Percentiles rank a stretch among this genome's conserved stretches.
phyloP scores from a whole-genome alignment of 1,140 invertebrate species.

The Probaryconus sp. region DNA sequence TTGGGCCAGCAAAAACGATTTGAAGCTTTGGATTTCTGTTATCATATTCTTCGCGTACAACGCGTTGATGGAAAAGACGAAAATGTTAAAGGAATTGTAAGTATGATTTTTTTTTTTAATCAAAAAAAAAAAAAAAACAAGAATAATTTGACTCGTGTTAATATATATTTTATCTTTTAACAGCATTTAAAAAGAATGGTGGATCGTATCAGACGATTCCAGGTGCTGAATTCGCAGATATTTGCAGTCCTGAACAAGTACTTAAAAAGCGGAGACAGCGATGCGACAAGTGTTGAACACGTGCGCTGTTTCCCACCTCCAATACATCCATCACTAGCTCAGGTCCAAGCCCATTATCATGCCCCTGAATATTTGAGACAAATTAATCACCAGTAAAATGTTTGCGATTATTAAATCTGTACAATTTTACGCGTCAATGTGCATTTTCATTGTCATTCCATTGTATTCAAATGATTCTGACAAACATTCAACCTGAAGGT shows the following conservation, averaged over 20 bases:
- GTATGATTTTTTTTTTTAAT: slow-evolving; percentile 74
- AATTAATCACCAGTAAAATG: slow-evolving; percentile 71
- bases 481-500: too few relatives aligned
- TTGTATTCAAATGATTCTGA: too few relatives aligned
- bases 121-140: neutral
- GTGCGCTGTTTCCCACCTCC: slow-evolving; percentile 98
- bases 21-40: slow-evolving; percentile 99
- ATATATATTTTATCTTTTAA: too few relatives aligned
- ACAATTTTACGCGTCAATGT: too few relatives aligned
- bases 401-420: neutral
- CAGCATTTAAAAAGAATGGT: slow-evolving; percentile 96
- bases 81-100: slow-evolving; percentile 96
- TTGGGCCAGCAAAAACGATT: slow-evolving; percentile 97
- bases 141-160: slow-evolving; percentile 77
- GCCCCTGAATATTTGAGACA: slow-evolving; percentile 81
- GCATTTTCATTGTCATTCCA: too few relatives aligned
- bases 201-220: slow-evolving; percentile 97
- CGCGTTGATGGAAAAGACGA: slow-evolving; percentile 98
- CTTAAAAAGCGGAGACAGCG: slow-evolving; percentile 89
- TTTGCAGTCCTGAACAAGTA: slow-evolving; percentile 98
- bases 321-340: slow-evolving; percentile 86
- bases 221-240: slow-evolving; percentile 99
- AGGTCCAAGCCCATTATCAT: slow-evolving; percentile 80
- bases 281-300: slow-evolving; percentile 95
- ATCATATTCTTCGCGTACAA: slow-evolving; percentile 98